phyloP scores from a whole-genome alignment of 2,888 invertebrate species.

The Thereva unica region DNA sequence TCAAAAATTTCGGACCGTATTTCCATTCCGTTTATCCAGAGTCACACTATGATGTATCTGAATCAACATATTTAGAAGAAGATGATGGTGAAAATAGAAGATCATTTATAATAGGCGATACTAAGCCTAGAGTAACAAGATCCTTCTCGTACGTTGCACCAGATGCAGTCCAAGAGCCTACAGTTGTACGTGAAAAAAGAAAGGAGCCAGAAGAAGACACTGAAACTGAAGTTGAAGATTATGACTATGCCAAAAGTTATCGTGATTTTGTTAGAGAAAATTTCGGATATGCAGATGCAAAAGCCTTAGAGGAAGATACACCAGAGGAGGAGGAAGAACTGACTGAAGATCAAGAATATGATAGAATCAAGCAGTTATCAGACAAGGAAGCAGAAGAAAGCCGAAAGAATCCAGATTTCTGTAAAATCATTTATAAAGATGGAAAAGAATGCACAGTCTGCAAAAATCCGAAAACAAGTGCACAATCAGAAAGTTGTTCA shows the following conservation, averaged over 20 bases:
- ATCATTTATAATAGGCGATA: not conserved
- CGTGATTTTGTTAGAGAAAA: slow-evolving; percentile 38
- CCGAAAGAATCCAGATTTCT: slow-evolving; percentile 67
- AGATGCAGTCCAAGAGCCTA: not conserved
- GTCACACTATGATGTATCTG: slow-evolving; percentile 11
- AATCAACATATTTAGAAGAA: slow-evolving; percentile 10
- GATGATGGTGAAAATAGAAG: slow-evolving; percentile 9
- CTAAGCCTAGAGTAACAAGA: not conserved
- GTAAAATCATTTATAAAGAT: slow-evolving; percentile 67
- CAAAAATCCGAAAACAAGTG: slow-evolving; percentile 73
- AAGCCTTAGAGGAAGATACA: not conserved
- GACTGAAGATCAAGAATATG: slow-evolving; percentile 58
- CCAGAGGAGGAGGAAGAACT: slow-evolving; percentile 2
- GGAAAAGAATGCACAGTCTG: slow-evolving; percentile 71
- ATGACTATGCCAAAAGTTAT: slow-evolving; percentile 37
- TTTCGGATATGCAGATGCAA: slow-evolving; percentile 32
- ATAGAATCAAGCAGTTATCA: slow-evolving; percentile 64
- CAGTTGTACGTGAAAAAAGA: not conserved
- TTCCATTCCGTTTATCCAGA: not conserved
- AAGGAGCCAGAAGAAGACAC: slow-evolving; percentile 1
- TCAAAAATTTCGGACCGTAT: not conserved
- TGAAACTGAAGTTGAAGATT: slow-evolving; percentile 11
- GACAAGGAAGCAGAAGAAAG: slow-evolving; percentile 67
- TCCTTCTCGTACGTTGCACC: not conserved
- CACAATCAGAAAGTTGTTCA: slow-evolving; percentile 78